Percentiles rank a stretch among this genome's conserved stretches.
These are phyloP conservation scores for Amphipyra tragopoginis DNA, from an alignment of 2,888 invertebrate genomes.

Conservation along the genomic window DNA sequence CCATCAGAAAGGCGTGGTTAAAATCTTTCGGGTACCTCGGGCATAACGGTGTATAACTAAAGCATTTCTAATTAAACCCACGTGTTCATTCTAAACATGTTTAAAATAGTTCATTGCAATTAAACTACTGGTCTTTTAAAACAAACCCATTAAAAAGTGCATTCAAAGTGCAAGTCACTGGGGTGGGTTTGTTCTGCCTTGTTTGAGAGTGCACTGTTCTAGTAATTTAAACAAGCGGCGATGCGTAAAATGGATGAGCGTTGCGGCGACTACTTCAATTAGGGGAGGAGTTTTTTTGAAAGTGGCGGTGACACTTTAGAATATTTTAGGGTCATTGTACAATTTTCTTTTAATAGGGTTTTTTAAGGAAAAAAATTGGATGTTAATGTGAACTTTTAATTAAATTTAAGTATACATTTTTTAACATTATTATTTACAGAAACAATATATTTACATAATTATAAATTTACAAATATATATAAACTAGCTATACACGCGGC, in stretches of 20 bases:
- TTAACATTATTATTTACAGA: too few relatives aligned
- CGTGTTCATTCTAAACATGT: slow-evolving; percentile 48
- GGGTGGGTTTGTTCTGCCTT: slow-evolving; percentile 74
- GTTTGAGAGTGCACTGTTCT: slow-evolving; percentile 71
- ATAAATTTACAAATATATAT: too few relatives aligned
- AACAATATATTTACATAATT: too few relatives aligned
- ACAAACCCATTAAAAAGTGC: slow-evolving; percentile 84
- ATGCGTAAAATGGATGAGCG: slow-evolving; percentile 82
- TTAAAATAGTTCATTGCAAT: slow-evolving; percentile 70
- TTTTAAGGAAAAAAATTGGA: too few relatives aligned
- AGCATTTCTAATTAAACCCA: slow-evolving; percentile 43
- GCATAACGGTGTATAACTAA: too few relatives aligned
- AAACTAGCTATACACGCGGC: too few relatives aligned
- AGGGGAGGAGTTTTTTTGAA: slow-evolving; percentile 62
- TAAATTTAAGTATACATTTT: too few relatives aligned
- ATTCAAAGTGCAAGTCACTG: slow-evolving; percentile 85
- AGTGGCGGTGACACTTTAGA: slow-evolving; percentile 46
- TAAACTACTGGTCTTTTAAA: slow-evolving; percentile 70
- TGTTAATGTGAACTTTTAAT: too few relatives aligned
- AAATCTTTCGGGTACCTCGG: too few relatives aligned
- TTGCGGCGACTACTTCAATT: slow-evolving; percentile 69
- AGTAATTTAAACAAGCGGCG: slow-evolving; percentile 82
- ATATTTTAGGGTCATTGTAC: slow-evolving; percentile 12
- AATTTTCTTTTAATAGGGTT: too few relatives aligned
- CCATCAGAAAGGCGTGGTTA: too few relatives aligned